Conservation (phyloP, 2,888 invertebrate species). For the Euclidia mi region DNA sequence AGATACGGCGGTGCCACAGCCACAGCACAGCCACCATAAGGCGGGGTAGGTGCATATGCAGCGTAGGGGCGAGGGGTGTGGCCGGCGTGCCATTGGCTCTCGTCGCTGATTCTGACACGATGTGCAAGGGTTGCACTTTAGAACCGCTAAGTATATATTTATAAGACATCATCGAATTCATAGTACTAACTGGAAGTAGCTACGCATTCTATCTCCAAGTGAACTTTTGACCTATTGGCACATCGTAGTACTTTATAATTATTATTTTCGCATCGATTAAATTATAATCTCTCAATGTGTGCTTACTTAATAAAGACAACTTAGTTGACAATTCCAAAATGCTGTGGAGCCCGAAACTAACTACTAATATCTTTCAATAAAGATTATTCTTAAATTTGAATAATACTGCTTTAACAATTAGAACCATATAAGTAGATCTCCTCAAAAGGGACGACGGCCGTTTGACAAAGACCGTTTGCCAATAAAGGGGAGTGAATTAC, state of each 20-base stretch:
- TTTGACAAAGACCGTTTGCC: constrained; percentile 6
- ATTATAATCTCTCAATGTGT: background rate
- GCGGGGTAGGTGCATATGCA: constrained; percentile 61
- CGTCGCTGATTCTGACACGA: constrained; percentile 43
- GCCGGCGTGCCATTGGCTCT: constrained; percentile 67
- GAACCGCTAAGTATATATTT: constrained; percentile 24
- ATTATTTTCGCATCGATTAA: too few species aligned
- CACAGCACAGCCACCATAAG: constrained; percentile 31
- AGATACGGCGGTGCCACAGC: constrained; percentile 9
- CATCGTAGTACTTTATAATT: background rate
- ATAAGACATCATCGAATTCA: constrained; percentile 28
- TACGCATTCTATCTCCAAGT: background rate
- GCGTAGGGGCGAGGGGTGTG: constrained; percentile 64
- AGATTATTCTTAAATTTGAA: constrained; percentile 12
- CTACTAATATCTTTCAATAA: background rate
- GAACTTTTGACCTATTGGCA: too few species aligned
- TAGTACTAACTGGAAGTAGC: constrained; percentile 8
- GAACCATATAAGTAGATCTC: constrained; percentile 5
- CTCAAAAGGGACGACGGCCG: constrained; percentile 10
- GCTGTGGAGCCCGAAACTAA: too few species aligned
- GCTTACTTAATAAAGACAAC: background rate
- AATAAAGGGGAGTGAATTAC: constrained; percentile 11
- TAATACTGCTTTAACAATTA: constrained; percentile 4
- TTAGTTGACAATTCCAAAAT: too few species aligned
- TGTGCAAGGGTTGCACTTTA: constrained; percentile 41